phyloP scores from a whole-genome alignment of 2,113 vertebrate species.

The Trinectes maculatus region DNA sequence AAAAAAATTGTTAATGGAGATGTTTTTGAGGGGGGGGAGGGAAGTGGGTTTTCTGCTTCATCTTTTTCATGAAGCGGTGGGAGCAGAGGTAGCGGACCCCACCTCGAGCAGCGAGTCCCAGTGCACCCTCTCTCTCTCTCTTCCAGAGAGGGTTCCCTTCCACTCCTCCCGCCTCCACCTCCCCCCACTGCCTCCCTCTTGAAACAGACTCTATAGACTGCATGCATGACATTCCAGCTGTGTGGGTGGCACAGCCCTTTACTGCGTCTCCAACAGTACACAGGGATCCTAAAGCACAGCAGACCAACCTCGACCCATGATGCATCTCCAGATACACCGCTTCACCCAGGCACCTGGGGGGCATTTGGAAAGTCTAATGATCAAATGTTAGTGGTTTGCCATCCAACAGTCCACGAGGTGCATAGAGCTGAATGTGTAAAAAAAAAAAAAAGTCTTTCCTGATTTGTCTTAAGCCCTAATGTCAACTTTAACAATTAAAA shows the following conservation, averaged over 20 bases:
- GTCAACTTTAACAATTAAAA: neutral
- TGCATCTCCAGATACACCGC: conserved; percentile 35
- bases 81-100: conserved; percentile 62
- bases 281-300: conserved; percentile 61
- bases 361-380: neutral
- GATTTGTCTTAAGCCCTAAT: conserved; percentile 3
- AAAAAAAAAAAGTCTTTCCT: conserved; percentile 4
- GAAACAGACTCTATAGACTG: conserved; percentile 87
- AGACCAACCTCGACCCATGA: conserved; percentile 42
- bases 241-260: conserved; percentile 89
- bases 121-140: conserved; percentile 51
- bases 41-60: conserved; percentile 64
- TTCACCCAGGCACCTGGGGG: conserved; percentile 34
- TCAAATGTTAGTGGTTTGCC: neutral
- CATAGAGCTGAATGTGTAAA: conserved; percentile 11
- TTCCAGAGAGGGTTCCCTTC: conserved; percentile 77
- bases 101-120: conserved; percentile 58
- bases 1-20: conserved; percentile 82
- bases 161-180: conserved; percentile 23
- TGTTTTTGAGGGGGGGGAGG: conserved; percentile 67
- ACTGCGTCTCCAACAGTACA: conserved; percentile 75
- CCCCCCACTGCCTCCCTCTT: conserved; percentile 64
- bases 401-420: conserved; percentile 11
- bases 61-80: conserved; percentile 68
- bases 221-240: conserved; percentile 91